Conservation (phyloP, 2,113 vertebrate genomes). For the Pogona vitticeps region DNA sequence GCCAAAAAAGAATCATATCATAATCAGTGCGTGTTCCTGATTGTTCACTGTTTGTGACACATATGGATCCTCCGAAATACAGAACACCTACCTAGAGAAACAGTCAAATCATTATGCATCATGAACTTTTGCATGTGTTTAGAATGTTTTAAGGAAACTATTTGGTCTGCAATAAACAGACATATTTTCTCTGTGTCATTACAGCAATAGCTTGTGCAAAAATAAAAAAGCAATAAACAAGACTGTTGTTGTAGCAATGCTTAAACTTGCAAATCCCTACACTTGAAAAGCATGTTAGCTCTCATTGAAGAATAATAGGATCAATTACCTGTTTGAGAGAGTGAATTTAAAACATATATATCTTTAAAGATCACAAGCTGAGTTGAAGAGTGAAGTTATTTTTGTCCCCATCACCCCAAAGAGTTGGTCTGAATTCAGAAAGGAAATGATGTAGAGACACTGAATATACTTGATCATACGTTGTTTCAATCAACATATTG, state of each 20-base stretch:
- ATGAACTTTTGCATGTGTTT: constrained; percentile 77
- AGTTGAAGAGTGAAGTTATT: neutral
- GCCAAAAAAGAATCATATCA: constrained; percentile 78
- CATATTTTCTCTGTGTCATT: constrained; percentile 73
- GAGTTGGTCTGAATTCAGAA: neutral
- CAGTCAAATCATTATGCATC: constrained; percentile 71
- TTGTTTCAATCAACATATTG: neutral
- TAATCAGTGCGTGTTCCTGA: constrained; percentile 77
- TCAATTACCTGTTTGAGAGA: constrained; percentile 10
- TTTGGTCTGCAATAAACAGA: constrained; percentile 78
- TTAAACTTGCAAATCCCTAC: constrained; percentile 62
- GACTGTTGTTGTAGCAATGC: constrained; percentile 56
- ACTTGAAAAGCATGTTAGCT: constrained; percentile 10
- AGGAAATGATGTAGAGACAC: neutral
- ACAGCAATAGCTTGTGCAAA: constrained; percentile 66
- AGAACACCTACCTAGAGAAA: constrained; percentile 77
- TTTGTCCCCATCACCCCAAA: neutral
- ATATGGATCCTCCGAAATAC: constrained; percentile 76
- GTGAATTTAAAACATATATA: constrained; percentile 7
- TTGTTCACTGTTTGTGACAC: constrained; percentile 80
- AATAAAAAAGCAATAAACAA: constrained; percentile 64
- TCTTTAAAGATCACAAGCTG: neutral
- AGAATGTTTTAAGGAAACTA: constrained; percentile 77
- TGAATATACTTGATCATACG: neutral
- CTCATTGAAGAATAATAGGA: constrained; percentile 16